Base-by-base conservation (phyloP, 2,888 invertebrate genomes). In the Sminthurinus aureus region DNA sequence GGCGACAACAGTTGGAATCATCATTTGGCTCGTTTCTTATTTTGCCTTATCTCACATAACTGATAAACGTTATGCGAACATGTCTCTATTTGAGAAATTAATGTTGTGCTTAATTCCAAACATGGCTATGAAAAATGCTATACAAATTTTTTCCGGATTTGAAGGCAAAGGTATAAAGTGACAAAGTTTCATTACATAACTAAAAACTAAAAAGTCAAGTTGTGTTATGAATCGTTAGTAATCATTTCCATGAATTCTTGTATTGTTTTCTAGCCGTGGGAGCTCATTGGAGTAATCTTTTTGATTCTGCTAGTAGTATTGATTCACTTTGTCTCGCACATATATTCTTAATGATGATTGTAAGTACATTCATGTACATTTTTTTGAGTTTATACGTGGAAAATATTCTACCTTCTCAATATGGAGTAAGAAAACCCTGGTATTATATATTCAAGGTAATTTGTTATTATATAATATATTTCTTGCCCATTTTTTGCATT, bases 341-440 rank as follows among this genome's bases (percentile, higher is more conserved):
- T 90, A 69, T 90, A 89, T 89, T 92, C 85, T 52, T 87, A 11
- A 88, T 89, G 87, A 86, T 89, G 52, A 69, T 89, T 15, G n/a
- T 88, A 11, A 86, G 87, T 75, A 90, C 90, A 8, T 50, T 92
- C 12, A 64, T 94, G n/a, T 93, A 92, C 88, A 89, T 91, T 75
- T 51, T 92, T 15, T 85, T 93, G 18, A 92, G 93, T 0, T 91
- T 93, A 90, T 94, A 94, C 89, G 90, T 94, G 69, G 94, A 94
- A 89, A 91, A 91, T 20, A 91, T 93, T 64, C 91, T 91, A 86
- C 95, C 95, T 0, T 95, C 95, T 3, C 92, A 93, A 38, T 94
- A 93, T 88, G 95, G 95, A 0, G 92, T 94, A 2, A 92, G 94
- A 3, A 91, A 92, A 86, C 93, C 93, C 0, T 93, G 93, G 91